phyloP scores from a whole-genome alignment of 2,113 vertebrate genomes.

The Oceanites oceanicus region DNA sequence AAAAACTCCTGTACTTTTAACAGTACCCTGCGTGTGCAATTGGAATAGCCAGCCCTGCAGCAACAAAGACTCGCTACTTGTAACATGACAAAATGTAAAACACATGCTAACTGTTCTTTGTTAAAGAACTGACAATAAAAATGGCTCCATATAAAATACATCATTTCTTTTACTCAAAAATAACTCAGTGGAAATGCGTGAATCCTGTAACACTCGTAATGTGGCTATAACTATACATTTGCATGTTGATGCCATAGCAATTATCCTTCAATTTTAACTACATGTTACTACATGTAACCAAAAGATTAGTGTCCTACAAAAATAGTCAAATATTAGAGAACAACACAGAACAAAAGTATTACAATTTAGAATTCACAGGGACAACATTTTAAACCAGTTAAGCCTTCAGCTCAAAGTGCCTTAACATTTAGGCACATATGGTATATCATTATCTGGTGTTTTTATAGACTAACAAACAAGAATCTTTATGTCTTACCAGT shows the following conservation, averaged over 20 bases:
- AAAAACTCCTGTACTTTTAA: slow-evolving; percentile 6
- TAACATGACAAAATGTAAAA: slow-evolving; percentile 33
- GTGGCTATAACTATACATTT: slow-evolving; percentile 9
- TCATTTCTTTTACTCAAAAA: slow-evolving; percentile 49
- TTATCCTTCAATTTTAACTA: slow-evolving; percentile 56
- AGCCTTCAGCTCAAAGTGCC: slow-evolving; percentile 62
- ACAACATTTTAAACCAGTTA: neutral
- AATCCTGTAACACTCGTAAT: slow-evolving; percentile 1
- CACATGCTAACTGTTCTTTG: neutral
- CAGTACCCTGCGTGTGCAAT: slow-evolving; percentile 31
- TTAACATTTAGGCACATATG: slow-evolving; percentile 63
- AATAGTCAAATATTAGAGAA: slow-evolving; percentile 57
- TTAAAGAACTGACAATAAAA: slow-evolving; percentile 45
- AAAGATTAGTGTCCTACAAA: slow-evolving; percentile 61
- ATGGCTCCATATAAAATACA: slow-evolving; percentile 40
- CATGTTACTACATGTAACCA: slow-evolving; percentile 56
- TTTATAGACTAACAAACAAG: slow-evolving; percentile 30
- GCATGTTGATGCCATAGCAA: neutral
- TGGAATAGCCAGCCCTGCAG: slow-evolving; percentile 1
- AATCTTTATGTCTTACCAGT: slow-evolving; percentile 3
- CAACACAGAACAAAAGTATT: slow-evolving; percentile 34
- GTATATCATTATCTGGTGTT: slow-evolving; percentile 44
- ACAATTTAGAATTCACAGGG: slow-evolving; percentile 22
- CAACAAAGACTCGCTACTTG: neutral
- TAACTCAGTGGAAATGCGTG: slow-evolving; percentile 43